Conservation (phyloP, 2,113 vertebrate genomes). For the Porphyrio hochstetteri region DNA sequence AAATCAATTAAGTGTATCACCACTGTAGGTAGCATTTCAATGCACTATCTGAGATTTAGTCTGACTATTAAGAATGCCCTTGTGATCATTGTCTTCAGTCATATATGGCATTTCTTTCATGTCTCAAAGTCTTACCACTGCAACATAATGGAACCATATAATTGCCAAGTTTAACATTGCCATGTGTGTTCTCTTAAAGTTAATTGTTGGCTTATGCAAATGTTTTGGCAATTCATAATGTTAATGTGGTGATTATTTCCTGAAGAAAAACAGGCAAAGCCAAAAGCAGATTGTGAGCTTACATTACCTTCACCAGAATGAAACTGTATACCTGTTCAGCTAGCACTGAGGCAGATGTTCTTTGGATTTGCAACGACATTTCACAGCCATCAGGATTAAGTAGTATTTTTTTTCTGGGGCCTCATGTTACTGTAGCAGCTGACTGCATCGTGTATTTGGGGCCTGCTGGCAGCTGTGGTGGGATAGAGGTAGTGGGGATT, state of each 20-base stretch:
- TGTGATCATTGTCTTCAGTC: neutral
- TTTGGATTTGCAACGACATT: slow-evolving; percentile 30
- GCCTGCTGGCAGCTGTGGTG: neutral
- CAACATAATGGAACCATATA: neutral
- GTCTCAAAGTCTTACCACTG: neutral
- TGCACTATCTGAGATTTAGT: neutral
- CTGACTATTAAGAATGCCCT: neutral
- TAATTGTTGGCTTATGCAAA: slow-evolving; percentile 17
- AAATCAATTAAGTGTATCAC: neutral
- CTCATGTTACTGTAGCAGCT: slow-evolving; percentile 25
- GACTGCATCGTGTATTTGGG: neutral
- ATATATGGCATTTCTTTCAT: neutral
- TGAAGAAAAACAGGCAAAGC: slow-evolving; percentile 32
- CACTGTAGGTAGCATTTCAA: neutral
- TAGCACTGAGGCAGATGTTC: slow-evolving; percentile 27
- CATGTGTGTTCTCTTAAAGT: neutral
- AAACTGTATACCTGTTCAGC: neutral
- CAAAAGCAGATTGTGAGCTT: slow-evolving; percentile 31
- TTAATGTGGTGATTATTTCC: slow-evolving; percentile 36
- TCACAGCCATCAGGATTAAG: slow-evolving; percentile 17
- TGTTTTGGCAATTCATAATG: slow-evolving; percentile 13
- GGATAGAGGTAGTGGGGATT: neutral
- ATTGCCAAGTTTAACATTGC: neutral
- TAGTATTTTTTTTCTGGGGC: neutral
- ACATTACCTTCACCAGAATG: slow-evolving; percentile 29